Conservation (phyloP, 2,113 vertebrate genomes). For the Ornithorhynchus anatinus region DNA sequence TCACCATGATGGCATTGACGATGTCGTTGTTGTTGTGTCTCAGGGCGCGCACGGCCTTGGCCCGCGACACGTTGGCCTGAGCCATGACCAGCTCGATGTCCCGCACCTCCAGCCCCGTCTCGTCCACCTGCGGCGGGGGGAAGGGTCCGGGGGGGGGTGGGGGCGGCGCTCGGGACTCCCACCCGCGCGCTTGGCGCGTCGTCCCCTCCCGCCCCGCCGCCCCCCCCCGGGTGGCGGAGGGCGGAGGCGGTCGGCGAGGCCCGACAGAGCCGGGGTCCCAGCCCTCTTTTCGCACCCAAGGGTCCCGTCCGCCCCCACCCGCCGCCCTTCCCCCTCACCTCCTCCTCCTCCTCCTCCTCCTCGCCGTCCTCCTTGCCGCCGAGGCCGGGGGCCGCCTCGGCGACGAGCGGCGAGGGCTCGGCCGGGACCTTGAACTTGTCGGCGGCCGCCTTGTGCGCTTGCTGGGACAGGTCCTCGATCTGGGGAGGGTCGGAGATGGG, state of each 20-base stretch:
- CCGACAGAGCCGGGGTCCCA: not conserved
- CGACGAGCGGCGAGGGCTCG: constrained; percentile 81
- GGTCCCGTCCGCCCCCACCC: not conserved
- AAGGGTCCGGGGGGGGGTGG: not conserved
- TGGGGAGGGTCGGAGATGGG: constrained; percentile 31
- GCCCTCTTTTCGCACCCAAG: too few relatives aligned
- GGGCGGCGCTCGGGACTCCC: not conserved
- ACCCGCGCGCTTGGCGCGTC: too few relatives aligned
- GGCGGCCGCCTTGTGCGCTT: constrained; percentile 93
- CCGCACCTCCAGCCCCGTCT: constrained; percentile 88
- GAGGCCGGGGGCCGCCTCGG: constrained; percentile 79
- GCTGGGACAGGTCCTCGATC: constrained; percentile 97
- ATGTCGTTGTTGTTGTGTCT: constrained; percentile 98
- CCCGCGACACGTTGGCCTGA: constrained; percentile 92
- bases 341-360: constrained; percentile 83
- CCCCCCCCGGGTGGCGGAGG: too few relatives aligned
- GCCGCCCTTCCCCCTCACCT: constrained; percentile 47
- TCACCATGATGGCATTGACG: constrained; percentile 98
- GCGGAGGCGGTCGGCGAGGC: too few relatives aligned
- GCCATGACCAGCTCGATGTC: constrained; percentile 98
- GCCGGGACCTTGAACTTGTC: constrained; percentile 98
- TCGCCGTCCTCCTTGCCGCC: constrained; percentile 88
- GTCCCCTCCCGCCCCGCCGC: too few relatives aligned
- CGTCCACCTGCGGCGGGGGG: constrained; percentile 78
- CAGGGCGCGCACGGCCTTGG: constrained; percentile 90